Conservation (phyloP, 2,797 vertebrate species). For the Menidia menidia region DNA sequence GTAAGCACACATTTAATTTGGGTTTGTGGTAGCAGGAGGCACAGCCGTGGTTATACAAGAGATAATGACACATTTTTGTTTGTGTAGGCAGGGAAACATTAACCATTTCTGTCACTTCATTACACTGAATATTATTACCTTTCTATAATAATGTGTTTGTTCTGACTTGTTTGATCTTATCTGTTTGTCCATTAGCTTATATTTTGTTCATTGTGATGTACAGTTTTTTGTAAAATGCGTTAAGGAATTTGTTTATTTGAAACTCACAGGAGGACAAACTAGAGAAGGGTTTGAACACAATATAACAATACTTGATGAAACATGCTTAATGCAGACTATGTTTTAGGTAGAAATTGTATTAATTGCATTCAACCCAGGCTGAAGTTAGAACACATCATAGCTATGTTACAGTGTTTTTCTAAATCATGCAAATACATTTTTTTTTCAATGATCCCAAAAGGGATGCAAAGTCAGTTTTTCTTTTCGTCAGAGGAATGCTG, state of each 20-base stretch:
- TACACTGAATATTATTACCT: slow-evolving; percentile 57
- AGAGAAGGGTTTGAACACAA: not conserved
- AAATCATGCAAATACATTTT: not conserved
- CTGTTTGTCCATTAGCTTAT: slow-evolving; percentile 5
- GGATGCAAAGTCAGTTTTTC: not conserved
- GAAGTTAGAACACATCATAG: not conserved
- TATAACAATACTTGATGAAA: not conserved
- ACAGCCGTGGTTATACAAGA: slow-evolving; percentile 26
- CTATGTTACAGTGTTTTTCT: not conserved
- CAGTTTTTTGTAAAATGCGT: slow-evolving; percentile 5
- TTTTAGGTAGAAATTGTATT: not conserved
- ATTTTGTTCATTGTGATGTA: slow-evolving; percentile 24
- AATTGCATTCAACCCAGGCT: not conserved
- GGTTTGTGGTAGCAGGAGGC: slow-evolving; percentile 35
- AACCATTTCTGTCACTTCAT: slow-evolving; percentile 67
- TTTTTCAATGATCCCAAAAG: not conserved
- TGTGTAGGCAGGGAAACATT: slow-evolving; percentile 44
- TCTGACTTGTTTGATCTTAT: slow-evolving; percentile 9
- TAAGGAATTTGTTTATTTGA: slow-evolving; percentile 9
- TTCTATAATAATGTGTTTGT: slow-evolving; percentile 39
- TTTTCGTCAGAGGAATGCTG: not conserved
- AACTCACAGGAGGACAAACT: not conserved
- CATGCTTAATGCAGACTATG: not conserved
- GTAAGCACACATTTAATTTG: slow-evolving; percentile 48
- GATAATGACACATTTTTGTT: slow-evolving; percentile 27